Evolutionary conservation across 2,113 vertebrate genomes (phyloP).

Genomic region (Microtus ochrogaster): DNA sequence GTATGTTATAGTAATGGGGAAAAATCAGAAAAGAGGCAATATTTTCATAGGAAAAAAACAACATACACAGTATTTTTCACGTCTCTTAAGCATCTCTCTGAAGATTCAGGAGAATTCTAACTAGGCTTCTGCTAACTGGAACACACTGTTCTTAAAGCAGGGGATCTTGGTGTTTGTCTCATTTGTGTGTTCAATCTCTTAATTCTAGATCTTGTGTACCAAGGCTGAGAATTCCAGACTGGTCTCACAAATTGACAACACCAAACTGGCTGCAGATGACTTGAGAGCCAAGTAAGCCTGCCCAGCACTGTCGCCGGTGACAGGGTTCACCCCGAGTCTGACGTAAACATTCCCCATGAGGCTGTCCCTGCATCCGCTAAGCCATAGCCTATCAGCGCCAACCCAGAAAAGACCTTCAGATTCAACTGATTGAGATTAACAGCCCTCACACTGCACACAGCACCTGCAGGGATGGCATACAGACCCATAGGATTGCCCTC

Average conservation of each 20-base stretch:
- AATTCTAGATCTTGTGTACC: conserved; percentile 83
- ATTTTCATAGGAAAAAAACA: not conserved
- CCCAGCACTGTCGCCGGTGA: not conserved
- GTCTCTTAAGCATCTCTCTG: not conserved
- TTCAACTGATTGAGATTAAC: not conserved
- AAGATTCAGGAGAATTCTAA: conserved; percentile 2
- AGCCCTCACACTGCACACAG: not conserved
- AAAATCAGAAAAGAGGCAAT: not conserved
- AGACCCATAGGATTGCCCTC: not conserved
- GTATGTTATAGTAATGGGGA: not conserved
- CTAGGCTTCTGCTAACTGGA: not conserved
- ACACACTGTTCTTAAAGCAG: conserved; percentile 39
- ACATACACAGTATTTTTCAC: not conserved
- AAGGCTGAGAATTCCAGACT: conserved; percentile 84
- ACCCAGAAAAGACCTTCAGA: not conserved
- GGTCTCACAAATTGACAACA: conserved; percentile 84
- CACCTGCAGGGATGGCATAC: not conserved
- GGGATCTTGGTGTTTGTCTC: conserved; percentile 66
- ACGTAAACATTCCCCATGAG: not conserved
- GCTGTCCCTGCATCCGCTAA: not conserved
- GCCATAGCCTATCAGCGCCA: not conserved
- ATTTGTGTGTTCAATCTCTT: conserved; percentile 77
- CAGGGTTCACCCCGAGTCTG: not conserved
- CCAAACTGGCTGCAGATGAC: conserved; percentile 84
- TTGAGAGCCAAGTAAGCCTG: conserved; percentile 85